Conservation (phyloP, 2,888 invertebrate species). For the Xylota segnis region DNA sequence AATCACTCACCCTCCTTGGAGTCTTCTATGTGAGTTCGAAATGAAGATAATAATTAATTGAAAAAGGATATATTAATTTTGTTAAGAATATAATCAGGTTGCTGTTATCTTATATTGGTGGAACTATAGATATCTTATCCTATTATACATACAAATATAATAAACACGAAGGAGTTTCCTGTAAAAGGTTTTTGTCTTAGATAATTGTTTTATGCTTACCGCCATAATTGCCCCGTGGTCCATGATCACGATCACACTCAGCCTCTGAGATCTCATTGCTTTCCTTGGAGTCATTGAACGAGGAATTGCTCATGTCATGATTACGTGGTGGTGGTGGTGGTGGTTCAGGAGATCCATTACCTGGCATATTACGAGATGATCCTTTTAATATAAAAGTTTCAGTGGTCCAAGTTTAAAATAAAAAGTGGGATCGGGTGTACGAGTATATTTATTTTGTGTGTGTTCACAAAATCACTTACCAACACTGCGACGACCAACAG, state of each 20-base stretch:
- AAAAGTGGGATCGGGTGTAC: slow-evolving; percentile 39
- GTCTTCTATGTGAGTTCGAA: slow-evolving; percentile 81
- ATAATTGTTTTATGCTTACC: slow-evolving; percentile 86
- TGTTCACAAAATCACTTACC: slow-evolving; percentile 79
- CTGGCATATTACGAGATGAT: slow-evolving; percentile 83
- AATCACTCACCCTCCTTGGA: slow-evolving; percentile 84
- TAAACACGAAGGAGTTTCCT: slow-evolving; percentile 38
- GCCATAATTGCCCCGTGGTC: slow-evolving; percentile 92
- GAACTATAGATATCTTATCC: slow-evolving; percentile 1
- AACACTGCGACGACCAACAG: slow-evolving; percentile 89
- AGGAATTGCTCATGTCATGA: slow-evolving; percentile 92
- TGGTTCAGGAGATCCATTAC: slow-evolving; percentile 88
- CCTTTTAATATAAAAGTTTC: slow-evolving; percentile 78
- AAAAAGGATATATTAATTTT: slow-evolving; percentile 66
- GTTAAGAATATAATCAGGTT: slow-evolving; percentile 36
- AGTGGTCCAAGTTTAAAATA: slow-evolving; percentile 31
- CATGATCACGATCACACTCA: slow-evolving; percentile 94
- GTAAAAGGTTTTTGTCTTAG: neutral
- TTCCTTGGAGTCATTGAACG: slow-evolving; percentile 96
- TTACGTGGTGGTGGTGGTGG: slow-evolving; percentile 93
- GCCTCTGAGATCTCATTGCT: slow-evolving; percentile 97
- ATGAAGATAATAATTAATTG: slow-evolving; percentile 39
- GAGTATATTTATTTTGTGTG: neutral
- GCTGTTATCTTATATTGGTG: slow-evolving; percentile 29
- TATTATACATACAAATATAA: slow-evolving; percentile 39